Conservation (phyloP, 2,797 vertebrate species). For the Rhinogobio ventralis region DNA sequence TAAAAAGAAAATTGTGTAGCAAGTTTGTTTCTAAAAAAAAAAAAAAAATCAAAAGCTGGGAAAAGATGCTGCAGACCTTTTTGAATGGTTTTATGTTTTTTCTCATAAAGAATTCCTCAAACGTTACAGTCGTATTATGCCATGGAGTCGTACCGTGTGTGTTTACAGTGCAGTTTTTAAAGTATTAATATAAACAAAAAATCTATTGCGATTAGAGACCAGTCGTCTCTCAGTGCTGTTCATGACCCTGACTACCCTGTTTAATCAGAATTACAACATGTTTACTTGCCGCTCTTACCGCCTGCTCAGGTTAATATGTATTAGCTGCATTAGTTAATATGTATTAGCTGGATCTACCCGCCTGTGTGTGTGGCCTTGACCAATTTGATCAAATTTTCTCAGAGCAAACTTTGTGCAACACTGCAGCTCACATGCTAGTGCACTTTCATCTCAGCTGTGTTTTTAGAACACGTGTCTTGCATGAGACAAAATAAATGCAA, state of each 20-base stretch:
- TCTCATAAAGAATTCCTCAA: neutral
- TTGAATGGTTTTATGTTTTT: neutral
- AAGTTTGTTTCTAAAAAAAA: neutral
- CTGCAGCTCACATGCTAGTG: slow-evolving; percentile 10
- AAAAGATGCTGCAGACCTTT: neutral
- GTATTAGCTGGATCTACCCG: neutral
- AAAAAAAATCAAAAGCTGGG: too few species aligned
- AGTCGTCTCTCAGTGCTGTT: neutral
- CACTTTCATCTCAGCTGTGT: neutral
- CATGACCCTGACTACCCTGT: slow-evolving; percentile 42
- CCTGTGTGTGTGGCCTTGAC: slow-evolving; percentile 33
- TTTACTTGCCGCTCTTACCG: slow-evolving; percentile 37
- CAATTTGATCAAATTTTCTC: slow-evolving; percentile 23
- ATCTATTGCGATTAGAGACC: slow-evolving; percentile 21
- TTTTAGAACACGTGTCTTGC: neutral
- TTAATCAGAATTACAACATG: slow-evolving; percentile 52
- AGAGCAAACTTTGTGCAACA: slow-evolving; percentile 47
- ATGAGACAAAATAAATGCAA: neutral
- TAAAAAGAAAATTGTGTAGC: slow-evolving; percentile 29
- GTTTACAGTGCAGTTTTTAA: neutral
- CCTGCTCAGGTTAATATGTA: slow-evolving; percentile 49
- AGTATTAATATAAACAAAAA: slow-evolving; percentile 23
- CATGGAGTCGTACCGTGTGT: neutral
- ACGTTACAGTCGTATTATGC: neutral
- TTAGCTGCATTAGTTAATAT: slow-evolving; percentile 39